phyloP scores from a whole-genome alignment of 1,140 invertebrate species.

The Conopomorpha cramerella region DNA sequence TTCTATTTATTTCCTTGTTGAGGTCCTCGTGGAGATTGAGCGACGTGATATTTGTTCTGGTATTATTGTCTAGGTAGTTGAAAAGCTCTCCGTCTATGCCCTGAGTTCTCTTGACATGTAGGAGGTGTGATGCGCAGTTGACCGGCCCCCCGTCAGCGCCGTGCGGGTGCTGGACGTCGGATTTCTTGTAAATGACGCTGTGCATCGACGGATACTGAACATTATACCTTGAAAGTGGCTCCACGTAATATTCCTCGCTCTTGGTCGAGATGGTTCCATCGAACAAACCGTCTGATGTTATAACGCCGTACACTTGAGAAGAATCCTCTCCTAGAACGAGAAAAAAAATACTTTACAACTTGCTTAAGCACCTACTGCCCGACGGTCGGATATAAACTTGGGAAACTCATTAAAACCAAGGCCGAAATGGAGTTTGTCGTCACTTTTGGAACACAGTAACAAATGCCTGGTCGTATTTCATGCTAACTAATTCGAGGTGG shows the following conservation, averaged over 20 bases:
- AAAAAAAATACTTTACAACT: too few relatives aligned
- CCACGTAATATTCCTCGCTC: constrained; percentile 82
- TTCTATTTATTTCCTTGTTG: constrained; percentile 35
- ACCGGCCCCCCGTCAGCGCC: constrained; percentile 24
- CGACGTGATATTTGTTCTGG: constrained; percentile 15
- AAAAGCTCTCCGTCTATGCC: constrained; percentile 39
- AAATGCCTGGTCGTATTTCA: constrained; percentile 42
- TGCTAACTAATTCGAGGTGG: constrained; percentile 45
- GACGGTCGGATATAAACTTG: too few relatives aligned
- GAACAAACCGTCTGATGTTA: constrained; percentile 85
- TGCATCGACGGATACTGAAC: constrained; percentile 65
- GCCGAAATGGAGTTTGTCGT: too few relatives aligned
- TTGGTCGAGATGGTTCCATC: constrained; percentile 83
- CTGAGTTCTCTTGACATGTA: constrained; percentile 55
- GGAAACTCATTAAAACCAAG: too few relatives aligned
- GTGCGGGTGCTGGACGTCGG: constrained; percentile 75
- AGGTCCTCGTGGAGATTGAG: constrained; percentile 34
- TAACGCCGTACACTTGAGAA: constrained; percentile 82
- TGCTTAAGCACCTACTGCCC: too few relatives aligned
- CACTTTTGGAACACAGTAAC: constrained; percentile 27
- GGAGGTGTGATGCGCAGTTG: constrained; percentile 63
- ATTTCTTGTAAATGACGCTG: constrained; percentile 81
- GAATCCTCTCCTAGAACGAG: constrained; percentile 82
- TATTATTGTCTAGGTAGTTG: constrained; percentile 30
- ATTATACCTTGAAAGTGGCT: constrained; percentile 79